Percentiles rank a stretch among this genome's conserved stretches.
Evolutionary conservation across 2,797 vertebrate species (phyloP).

Genomic region (Ceryle rudis): DNA sequence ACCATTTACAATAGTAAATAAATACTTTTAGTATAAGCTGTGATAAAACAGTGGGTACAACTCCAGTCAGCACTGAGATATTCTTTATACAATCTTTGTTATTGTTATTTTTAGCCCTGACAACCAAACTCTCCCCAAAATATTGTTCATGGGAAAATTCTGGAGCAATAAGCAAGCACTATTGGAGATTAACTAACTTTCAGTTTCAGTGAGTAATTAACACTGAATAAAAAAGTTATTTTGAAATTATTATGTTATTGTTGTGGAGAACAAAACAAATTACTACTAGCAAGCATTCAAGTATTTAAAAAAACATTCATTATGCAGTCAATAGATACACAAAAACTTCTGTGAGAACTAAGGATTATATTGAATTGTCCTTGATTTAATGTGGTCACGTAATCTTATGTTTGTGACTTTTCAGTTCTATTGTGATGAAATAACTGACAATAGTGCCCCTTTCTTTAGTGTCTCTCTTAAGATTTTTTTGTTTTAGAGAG

Average conservation of each 20-base stretch:
- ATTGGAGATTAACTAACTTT: neutral
- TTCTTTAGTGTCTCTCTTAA: conserved; percentile 67
- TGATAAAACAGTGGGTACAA: neutral
- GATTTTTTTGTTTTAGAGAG: conserved; percentile 81
- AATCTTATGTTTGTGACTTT: conserved; percentile 54
- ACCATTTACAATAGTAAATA: neutral
- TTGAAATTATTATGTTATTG: neutral
- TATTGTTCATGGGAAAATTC: neutral
- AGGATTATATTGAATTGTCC: conserved; percentile 12
- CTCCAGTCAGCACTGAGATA: neutral
- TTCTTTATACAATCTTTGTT: neutral
- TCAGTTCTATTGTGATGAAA: conserved; percentile 45
- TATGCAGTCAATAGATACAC: neutral
- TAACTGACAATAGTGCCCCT: conserved; percentile 52
- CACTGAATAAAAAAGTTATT: neutral
- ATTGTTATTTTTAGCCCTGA: neutral
- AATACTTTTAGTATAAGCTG: neutral
- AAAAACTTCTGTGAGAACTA: neutral
- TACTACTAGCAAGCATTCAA: neutral
- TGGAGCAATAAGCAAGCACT: neutral
- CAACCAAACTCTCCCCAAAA: neutral
- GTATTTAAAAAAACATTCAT: conserved; percentile 16
- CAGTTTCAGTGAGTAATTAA: neutral
- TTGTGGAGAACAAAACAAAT: neutral
- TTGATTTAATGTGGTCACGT: conserved; percentile 22